Conservation (phyloP, 1,140 invertebrate genomes). For the Drosophila mauritiana region DNA sequence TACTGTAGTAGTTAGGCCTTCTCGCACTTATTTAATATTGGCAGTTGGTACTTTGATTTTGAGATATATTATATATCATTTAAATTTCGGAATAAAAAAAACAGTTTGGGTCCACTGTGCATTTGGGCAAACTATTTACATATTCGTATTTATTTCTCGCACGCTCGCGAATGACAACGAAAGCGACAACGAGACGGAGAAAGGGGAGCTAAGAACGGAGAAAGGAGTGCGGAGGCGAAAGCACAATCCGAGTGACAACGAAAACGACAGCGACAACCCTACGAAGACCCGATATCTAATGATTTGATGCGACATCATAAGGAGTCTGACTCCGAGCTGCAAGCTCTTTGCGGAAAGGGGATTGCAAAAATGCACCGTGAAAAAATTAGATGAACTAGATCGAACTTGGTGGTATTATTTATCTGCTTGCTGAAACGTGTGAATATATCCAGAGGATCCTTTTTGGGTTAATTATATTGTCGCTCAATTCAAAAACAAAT, state of each 20-base stretch:
- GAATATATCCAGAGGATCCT: too few species aligned
- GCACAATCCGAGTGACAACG: slow-evolving; percentile 17
- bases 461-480: too few species aligned
- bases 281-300: slow-evolving; percentile 32
- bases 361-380: background rate
- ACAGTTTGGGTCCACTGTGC: slow-evolving; percentile 49
- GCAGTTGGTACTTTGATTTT: too few species aligned
- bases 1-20: too few species aligned
- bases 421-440: too few species aligned
- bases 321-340: slow-evolving; percentile 29
- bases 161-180: slow-evolving; percentile 47
- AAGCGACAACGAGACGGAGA: slow-evolving; percentile 6
- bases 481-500: too few species aligned
- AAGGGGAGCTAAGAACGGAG: slow-evolving; percentile 7
- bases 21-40: too few species aligned
- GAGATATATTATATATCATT: background rate
- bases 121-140: slow-evolving; percentile 55
- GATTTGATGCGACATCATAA: slow-evolving; percentile 39
- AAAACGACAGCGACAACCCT: slow-evolving; percentile 31
- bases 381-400: background rate
- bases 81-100: background rate
- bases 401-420: too few species aligned
- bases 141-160: slow-evolving; percentile 72
- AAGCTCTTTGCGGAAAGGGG: background rate
- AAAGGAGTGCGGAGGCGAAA: background rate